A percentile compares a stretch with the other conserved stretches of the same genome.
phyloP scores from a whole-genome alignment of 2,113 vertebrate genomes.

The Saccopteryx leptura region DNA sequence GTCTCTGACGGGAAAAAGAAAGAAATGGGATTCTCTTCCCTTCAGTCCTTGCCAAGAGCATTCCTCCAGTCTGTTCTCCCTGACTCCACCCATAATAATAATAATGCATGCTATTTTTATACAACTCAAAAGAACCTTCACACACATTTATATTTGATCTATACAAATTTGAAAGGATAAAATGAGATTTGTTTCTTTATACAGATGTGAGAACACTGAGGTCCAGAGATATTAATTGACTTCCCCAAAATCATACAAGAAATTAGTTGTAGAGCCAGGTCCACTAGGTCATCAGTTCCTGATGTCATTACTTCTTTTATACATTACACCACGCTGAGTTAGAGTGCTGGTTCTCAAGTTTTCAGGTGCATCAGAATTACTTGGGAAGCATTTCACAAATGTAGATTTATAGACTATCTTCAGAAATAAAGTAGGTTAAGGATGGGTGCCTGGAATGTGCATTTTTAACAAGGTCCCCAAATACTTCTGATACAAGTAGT shows the following conservation, averaged over 20 bases:
- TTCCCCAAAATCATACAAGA: not conserved
- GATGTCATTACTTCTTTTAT: not conserved
- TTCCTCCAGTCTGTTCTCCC: constrained; percentile 38
- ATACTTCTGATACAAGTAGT: not conserved
- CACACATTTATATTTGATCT: constrained; percentile 1
- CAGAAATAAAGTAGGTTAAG: not conserved
- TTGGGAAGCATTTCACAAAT: constrained; percentile 8
- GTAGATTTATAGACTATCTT: not conserved
- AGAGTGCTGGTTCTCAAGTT: not conserved
- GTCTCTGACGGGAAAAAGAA: constrained; percentile 50
- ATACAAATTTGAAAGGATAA: not conserved
- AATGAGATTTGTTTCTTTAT: not conserved
- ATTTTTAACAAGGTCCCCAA: not conserved
- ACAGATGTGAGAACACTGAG: constrained; percentile 52
- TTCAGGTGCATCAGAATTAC: not conserved
- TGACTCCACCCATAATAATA: constrained; percentile 27
- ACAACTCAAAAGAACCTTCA: constrained; percentile 34
- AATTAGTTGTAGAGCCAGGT: not conserved
- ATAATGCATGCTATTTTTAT: constrained; percentile 8
- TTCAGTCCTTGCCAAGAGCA: constrained; percentile 49
- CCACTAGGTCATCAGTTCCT: not conserved
- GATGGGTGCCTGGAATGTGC: not conserved
- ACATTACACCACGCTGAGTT: not conserved
- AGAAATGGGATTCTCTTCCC: constrained; percentile 38
- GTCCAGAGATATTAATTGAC: constrained; percentile 19